Conservation (phyloP, 2,888 invertebrate species). For the Lysandra bellargus region DNA sequence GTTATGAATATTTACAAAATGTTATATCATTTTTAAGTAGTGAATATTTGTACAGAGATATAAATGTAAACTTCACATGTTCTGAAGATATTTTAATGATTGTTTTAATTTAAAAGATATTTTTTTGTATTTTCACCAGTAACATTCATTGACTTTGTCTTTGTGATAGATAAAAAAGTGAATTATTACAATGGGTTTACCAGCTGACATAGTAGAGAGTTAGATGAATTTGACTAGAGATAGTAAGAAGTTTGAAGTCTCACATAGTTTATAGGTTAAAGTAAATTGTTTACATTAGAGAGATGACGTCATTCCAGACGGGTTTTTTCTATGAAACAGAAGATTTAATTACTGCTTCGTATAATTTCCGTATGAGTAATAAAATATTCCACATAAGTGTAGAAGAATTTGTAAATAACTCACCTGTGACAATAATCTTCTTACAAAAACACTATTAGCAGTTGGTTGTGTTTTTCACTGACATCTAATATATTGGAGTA, state of each 20-base stretch:
- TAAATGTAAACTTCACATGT: too few species aligned
- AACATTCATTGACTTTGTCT: background rate
- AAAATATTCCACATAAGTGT: background rate
- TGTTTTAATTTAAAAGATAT: too few species aligned
- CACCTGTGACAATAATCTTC: background rate
- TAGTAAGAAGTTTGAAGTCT: background rate
- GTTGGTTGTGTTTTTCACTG: background rate
- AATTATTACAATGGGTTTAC: background rate
- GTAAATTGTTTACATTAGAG: background rate
- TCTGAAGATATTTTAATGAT: too few species aligned
- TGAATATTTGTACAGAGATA: too few species aligned
- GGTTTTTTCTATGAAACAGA: background rate
- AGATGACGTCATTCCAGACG: background rate
- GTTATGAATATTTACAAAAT: background rate
- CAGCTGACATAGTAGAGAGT: too few species aligned
- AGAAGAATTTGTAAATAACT: background rate
- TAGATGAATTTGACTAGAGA: background rate
- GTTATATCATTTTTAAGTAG: too few species aligned
- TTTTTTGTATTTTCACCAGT: too few species aligned
- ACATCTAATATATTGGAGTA: background rate
- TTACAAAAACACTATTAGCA: background rate
- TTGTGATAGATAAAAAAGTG: background rate
- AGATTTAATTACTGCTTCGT: background rate
- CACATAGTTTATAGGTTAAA: background rate
- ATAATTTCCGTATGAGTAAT: constrained; percentile 9